Conservation (phyloP, 2,113 vertebrate species). For the Amblyopsis rosae region DNA sequence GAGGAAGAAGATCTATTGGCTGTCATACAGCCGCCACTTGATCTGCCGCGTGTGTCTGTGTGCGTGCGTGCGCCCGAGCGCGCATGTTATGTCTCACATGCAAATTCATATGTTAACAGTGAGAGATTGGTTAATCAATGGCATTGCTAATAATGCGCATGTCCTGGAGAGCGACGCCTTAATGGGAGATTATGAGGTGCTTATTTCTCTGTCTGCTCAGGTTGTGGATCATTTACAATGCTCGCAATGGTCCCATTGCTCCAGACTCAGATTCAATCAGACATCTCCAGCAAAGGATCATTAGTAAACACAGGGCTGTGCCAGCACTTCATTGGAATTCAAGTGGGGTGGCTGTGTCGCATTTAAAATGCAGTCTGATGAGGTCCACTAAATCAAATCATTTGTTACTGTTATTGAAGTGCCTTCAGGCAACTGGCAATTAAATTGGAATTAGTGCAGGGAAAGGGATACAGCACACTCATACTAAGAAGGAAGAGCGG, state of each 20-base stretch:
- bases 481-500: constrained; percentile 93
- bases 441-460: constrained; percentile 99
- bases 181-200: constrained; percentile 74
- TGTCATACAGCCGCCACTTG: constrained; percentile 62
- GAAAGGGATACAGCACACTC: constrained; percentile 99
- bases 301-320: constrained; percentile 99
- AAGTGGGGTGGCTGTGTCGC: constrained; percentile 99
- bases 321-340: constrained; percentile 99
- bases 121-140: constrained; percentile 56
- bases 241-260: constrained; percentile 89
- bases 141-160: constrained; percentile 52
- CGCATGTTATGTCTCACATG: constrained; percentile 11
- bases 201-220: constrained; percentile 76
- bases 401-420: constrained; percentile 99
- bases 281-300: constrained; percentile 94
- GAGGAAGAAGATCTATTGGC: constrained; percentile 64
- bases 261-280: constrained; percentile 99
- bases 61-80: constrained; percentile 4
- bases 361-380: constrained; percentile 99
- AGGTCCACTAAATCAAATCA: constrained; percentile 99
- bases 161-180: constrained; percentile 59
- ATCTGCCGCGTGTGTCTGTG: constrained; percentile 40
- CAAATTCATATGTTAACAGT: constrained; percentile 45
- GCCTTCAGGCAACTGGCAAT: constrained; percentile 99
- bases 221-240: constrained; percentile 88